Conservation (phyloP, 2,113 vertebrate genomes). For the Oophaga pumilio region DNA sequence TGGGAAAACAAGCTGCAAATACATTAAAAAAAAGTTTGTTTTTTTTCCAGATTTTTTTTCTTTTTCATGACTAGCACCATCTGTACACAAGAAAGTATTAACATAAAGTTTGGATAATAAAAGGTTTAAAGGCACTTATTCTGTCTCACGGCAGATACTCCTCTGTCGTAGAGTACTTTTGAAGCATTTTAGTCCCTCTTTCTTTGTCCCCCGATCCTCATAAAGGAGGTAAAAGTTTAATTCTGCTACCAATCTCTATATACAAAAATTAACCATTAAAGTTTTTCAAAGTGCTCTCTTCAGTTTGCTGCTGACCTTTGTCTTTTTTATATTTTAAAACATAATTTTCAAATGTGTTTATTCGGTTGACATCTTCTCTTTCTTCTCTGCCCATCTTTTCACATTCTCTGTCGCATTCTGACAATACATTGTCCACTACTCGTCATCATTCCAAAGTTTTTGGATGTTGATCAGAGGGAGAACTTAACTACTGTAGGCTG, state of each 20-base stretch:
- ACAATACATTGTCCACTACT: conserved; percentile 73
- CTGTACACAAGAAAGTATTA: conserved; percentile 84
- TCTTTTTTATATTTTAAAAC: conserved; percentile 54
- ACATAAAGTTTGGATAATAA: conserved; percentile 81
- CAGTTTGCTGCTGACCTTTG: conserved; percentile 68
- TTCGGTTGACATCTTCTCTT: conserved; percentile 58
- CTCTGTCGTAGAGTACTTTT: conserved; percentile 64
- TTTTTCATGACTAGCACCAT: conserved; percentile 84
- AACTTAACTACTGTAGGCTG: neutral
- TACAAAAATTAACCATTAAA: conserved; percentile 71
- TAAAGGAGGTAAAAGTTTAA: conserved; percentile 63
- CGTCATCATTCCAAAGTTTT: conserved; percentile 72
- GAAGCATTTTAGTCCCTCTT: conserved; percentile 61
- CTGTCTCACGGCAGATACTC: conserved; percentile 71
- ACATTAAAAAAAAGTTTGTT: conserved; percentile 69
- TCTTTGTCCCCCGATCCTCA: conserved; percentile 64
- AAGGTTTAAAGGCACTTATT: conserved; percentile 97
- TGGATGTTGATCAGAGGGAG: conserved; percentile 63
- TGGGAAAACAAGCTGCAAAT: conserved; percentile 77
- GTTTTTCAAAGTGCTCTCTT: conserved; percentile 84
- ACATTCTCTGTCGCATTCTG: conserved; percentile 64
- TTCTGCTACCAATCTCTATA: conserved; percentile 71
- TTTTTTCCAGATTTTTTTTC: conserved; percentile 64
- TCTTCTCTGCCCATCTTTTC: conserved; percentile 58
- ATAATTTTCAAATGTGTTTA: conserved; percentile 39